Base-by-base conservation (phyloP, 2,888 invertebrate species). In the Pherbina coryleti region DNA sequence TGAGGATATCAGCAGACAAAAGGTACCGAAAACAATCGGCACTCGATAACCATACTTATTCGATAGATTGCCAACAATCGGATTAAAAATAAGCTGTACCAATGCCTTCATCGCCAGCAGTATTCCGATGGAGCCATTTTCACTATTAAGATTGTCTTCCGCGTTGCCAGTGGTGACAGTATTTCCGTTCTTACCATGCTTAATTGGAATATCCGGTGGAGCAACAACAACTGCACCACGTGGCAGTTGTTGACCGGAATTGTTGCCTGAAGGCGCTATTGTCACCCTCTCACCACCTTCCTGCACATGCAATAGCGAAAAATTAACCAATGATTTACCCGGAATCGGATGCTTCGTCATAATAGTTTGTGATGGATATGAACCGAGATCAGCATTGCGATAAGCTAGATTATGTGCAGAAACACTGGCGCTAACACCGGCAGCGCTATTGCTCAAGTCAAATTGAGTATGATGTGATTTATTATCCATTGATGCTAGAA, bases 81-180 rank as follows among this genome's bases (percentile, higher is more conserved):
- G 95, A 87, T 96, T 96, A 84, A 93, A 92, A 78, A 94, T 90
- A 75, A 96, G 91, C 89, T 96, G 96, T 5, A 96, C 93, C 79
- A 96, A 90, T 28, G 96, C 95, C 90, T 96, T 95, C 74, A 95
- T 94, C 51, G 95, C 94, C 73, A 94, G 88, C 73, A 95, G 87
- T 53, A 94, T 89, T 19, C 94, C 94, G 67, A 94, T 91, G 78
- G 93, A 92, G 5, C 93, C 93, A 85, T 93, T 94, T 84, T 94
- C 93, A 79, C 91, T 90, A 78, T 91, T 91, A 67, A 92, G 80
- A 31, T 76, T 84, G 71, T 85, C 85, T 69, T 82, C 83, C 37
- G 19, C 22, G 53, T 14, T 62, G 22, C 37, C 25, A 2, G 11
- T 22, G 44, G 22, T 25, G 14, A n/a, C 11, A n/a, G 37, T 19